Conservation (phyloP, 2,113 vertebrate genomes). For the Strix aluco region DNA sequence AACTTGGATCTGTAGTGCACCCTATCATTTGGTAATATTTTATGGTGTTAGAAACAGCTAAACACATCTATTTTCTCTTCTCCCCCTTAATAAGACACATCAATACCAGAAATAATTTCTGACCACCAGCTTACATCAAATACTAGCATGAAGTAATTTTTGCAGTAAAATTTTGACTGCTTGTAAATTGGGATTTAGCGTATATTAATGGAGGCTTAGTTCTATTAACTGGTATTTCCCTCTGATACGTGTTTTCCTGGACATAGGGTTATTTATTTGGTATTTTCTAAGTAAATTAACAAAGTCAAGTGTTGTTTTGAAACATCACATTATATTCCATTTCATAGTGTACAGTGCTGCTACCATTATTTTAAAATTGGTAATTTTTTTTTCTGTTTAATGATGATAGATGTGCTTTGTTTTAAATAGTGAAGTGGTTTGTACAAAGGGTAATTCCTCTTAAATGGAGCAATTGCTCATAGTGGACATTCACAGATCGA, state of each 20-base stretch:
- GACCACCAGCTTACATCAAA: background rate
- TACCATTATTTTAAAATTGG: conserved; percentile 67
- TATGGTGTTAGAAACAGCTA: background rate
- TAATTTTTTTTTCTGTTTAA: conserved; percentile 67
- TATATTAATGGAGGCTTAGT: background rate
- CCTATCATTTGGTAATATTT: background rate
- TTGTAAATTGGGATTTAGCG: background rate
- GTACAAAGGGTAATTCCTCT: conserved; percentile 81
- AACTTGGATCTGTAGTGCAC: background rate
- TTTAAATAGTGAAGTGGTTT: conserved; percentile 85
- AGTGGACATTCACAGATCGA: conserved; percentile 78
- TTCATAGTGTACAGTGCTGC: background rate
- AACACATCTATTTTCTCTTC: background rate
- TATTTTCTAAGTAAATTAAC: conserved; percentile 16
- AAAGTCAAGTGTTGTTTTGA: conserved; percentile 10
- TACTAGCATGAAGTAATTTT: background rate
- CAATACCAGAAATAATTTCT: background rate
- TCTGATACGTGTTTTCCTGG: background rate
- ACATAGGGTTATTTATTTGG: background rate
- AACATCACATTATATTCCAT: background rate
- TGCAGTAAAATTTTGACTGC: background rate
- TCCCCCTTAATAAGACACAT: background rate
- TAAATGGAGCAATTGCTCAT: conserved; percentile 84
- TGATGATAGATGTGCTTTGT: conserved; percentile 84
- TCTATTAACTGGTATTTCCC: background rate